Evolutionary conservation across 2,888 invertebrate species (phyloP).

Genomic region (Agrochola lychnidis): DNA sequence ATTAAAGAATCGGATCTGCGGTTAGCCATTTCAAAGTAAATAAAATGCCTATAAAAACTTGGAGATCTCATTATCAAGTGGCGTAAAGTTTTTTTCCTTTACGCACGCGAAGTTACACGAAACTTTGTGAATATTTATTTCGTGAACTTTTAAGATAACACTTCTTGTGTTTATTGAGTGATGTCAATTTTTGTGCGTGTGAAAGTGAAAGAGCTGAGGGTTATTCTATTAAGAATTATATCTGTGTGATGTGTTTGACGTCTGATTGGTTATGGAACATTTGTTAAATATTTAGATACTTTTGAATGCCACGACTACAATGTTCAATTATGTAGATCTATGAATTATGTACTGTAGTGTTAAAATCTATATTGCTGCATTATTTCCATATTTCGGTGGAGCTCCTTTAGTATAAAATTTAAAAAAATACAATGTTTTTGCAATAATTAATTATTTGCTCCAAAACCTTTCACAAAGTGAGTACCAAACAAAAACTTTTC

Average conservation of each 20-base stretch:
- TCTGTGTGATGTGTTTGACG: no score
- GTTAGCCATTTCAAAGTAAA: constrained; percentile 71
- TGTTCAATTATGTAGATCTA: background rate
- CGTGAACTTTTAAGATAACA: constrained; percentile 59
- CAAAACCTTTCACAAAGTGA: constrained; percentile 21
- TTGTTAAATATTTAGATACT: background rate
- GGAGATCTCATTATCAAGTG: constrained; percentile 68
- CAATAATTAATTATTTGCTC: background rate
- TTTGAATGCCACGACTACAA: background rate
- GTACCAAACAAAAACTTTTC: constrained; percentile 33
- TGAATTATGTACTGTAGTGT: no score
- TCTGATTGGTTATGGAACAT: background rate
- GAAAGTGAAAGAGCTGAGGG: constrained; percentile 1
- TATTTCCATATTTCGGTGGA: background rate
- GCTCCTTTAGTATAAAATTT: background rate
- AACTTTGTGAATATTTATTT: constrained; percentile 68
- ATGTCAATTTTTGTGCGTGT: constrained; percentile 4
- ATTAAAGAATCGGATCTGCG: constrained; percentile 63
- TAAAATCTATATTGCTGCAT: no score
- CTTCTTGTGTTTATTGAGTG: constrained; percentile 54
- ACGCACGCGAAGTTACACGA: constrained; percentile 56
- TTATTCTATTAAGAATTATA: constrained; percentile 1
- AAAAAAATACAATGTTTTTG: background rate
- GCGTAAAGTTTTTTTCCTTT: constrained; percentile 64
- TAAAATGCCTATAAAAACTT: constrained; percentile 73